These are phyloP conservation scores for Balanococcus diminutus DNA, from an alignment of 2,888 invertebrate genomes.

Conservation along the genomic window DNA sequence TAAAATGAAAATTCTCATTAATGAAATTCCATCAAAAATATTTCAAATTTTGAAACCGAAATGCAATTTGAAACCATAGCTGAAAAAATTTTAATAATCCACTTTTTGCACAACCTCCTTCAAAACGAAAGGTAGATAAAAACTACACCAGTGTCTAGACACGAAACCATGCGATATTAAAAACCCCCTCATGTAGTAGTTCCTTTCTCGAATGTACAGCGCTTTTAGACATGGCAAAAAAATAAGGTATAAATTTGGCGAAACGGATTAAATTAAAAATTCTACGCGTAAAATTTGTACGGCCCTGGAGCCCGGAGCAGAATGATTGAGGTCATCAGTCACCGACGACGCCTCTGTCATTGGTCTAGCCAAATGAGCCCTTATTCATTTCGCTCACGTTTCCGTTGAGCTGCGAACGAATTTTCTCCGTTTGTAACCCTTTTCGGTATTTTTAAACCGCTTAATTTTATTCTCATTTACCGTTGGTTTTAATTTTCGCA, in stretches of 20 bases:
- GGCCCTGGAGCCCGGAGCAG: not conserved
- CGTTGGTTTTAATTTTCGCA: slow-evolving; percentile 50
- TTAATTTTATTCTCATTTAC: slow-evolving; percentile 53
- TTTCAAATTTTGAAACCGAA: no score
- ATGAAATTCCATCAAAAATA: no score
- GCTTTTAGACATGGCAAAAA: no score
- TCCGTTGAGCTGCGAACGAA: not conserved
- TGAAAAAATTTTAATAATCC: no score
- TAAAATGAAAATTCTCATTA: no score
- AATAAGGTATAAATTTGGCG: not conserved
- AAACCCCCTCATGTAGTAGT: no score
- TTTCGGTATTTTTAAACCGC: slow-evolving; percentile 50
- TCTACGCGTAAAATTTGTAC: not conserved
- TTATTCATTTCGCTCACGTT: slow-evolving; percentile 47
- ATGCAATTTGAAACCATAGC: no score
- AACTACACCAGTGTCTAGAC: no score
- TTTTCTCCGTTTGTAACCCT: slow-evolving; percentile 36
- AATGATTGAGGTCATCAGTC: not conserved
- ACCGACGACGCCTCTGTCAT: not conserved
- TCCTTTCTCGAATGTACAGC: no score
- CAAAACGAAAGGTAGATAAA: no score
- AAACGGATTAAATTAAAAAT: not conserved
- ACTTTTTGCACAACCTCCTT: no score
- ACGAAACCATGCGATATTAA: no score
- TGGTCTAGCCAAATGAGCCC: not conserved